Conservation (phyloP, 2,888 invertebrate genomes). For the Lithosia quadra region DNA sequence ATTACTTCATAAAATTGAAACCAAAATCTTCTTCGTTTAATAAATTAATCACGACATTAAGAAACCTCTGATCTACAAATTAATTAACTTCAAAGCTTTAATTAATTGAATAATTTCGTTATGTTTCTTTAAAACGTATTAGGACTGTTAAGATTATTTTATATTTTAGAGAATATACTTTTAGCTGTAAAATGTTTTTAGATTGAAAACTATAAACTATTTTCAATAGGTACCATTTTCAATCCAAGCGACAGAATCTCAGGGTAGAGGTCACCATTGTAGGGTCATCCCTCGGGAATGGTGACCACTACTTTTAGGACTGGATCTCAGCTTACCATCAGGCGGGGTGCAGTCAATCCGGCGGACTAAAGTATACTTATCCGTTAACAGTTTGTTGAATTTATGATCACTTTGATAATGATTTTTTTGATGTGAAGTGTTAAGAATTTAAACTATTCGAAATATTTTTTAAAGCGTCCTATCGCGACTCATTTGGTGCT, state of each 20-base stretch:
- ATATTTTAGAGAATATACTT: background rate
- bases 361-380: background rate
- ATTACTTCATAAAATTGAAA: no score
- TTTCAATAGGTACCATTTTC: background rate
- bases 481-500: no score
- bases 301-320: no score
- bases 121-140: background rate
- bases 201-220: background rate
- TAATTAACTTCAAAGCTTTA: background rate
- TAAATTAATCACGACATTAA: background rate
- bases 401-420: no score
- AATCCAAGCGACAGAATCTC: background rate
- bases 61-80: conserved; percentile 4
- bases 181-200: background rate
- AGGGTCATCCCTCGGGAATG: no score
- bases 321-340: no score
- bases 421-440: no score
- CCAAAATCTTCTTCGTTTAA: background rate
- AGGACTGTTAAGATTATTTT: background rate
- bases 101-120: background rate
- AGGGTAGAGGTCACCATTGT: no score
- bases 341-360: no score
- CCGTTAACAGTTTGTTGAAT: background rate
- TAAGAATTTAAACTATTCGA: no score
- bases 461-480: no score